These are phyloP conservation scores for Parapristionchus giblindavisi DNA, from an alignment of 2,888 invertebrate genomes.

Conservation along the genomic window DNA sequence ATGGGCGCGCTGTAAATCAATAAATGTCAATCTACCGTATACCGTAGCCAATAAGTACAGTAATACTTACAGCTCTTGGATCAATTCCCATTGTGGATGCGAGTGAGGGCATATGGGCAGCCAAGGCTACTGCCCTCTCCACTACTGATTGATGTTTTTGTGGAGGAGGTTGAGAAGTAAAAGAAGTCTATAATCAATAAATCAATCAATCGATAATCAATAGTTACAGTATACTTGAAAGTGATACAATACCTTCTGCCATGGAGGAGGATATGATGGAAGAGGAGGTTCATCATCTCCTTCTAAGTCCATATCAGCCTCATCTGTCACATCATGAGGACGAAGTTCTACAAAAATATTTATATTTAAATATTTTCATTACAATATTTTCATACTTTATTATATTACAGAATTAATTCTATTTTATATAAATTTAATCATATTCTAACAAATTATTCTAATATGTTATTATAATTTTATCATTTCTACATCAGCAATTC, in stretches of 20 bases:
- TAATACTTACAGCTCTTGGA: constrained; percentile 22
- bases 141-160: constrained; percentile 17
- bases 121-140: constrained; percentile 2
- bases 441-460: too few species aligned
- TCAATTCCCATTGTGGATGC: constrained; percentile 22
- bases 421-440: too few species aligned
- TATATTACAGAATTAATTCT: too few species aligned
- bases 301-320: constrained; percentile 59
- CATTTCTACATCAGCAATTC: not conserved
- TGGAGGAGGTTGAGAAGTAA: too few species aligned
- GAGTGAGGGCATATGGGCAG: constrained; percentile 11
- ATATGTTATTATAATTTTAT: too few species aligned
- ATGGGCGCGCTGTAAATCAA: too few species aligned
- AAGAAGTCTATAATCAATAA: not conserved
- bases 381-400: too few species aligned
- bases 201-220: not conserved
- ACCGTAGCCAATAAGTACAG: too few species aligned
- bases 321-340: constrained; percentile 40
- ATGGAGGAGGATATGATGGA: not conserved
- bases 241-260: not conserved
- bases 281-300: constrained; percentile 48
- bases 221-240: not conserved
- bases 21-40: too few species aligned
- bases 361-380: too few species aligned
- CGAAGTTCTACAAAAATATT: constrained; percentile 27